These are phyloP conservation scores for Ooceraea biroi DNA, from an alignment of 1,140 invertebrate genomes.

Conservation along the genomic window DNA sequence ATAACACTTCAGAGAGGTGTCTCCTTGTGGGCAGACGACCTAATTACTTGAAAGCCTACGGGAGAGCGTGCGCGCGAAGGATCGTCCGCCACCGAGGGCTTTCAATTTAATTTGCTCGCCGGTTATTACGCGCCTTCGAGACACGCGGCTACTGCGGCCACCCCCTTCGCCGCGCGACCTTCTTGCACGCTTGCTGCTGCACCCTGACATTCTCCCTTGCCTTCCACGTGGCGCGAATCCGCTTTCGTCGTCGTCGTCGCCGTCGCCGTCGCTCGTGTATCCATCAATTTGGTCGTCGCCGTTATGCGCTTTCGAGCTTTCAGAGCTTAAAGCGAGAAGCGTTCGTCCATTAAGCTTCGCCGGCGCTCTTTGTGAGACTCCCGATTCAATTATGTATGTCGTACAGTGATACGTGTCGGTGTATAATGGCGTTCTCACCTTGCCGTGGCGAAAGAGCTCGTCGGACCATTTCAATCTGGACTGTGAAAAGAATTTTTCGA, in stretches of 20 bases:
- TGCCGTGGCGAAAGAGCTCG: conserved; percentile 19
- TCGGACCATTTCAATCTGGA: conserved; percentile 12
- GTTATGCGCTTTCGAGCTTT: conserved; percentile 63
- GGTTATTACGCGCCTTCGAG: conserved; percentile 70
- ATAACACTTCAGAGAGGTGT: conserved; percentile 44
- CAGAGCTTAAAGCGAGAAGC: conserved; percentile 64
- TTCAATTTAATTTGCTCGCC: conserved; percentile 76
- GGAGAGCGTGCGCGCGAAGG: conserved; percentile 63
- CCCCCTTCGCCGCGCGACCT: background rate
- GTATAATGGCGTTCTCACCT: conserved; percentile 45
- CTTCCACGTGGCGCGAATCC: conserved; percentile 46
- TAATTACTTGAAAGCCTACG: conserved; percentile 80
- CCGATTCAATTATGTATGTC: conserved; percentile 61
- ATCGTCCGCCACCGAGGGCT: conserved; percentile 69
- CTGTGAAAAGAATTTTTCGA: conserved; percentile 31
- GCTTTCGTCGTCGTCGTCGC: conserved; percentile 47
- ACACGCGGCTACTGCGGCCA: conserved; percentile 48
- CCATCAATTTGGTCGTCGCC: conserved; percentile 70
- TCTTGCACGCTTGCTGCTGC: conserved; percentile 28
- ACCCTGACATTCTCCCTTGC: background rate
- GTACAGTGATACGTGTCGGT: conserved; percentile 50
- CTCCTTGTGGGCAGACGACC: conserved; percentile 75
- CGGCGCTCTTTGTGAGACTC: conserved; percentile 59
- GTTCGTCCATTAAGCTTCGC: conserved; percentile 65
- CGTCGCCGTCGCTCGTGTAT: conserved; percentile 34